These are phyloP conservation scores for Phocoena sinus DNA, from an alignment of 2,113 vertebrate species.

Conservation along the genomic window DNA sequence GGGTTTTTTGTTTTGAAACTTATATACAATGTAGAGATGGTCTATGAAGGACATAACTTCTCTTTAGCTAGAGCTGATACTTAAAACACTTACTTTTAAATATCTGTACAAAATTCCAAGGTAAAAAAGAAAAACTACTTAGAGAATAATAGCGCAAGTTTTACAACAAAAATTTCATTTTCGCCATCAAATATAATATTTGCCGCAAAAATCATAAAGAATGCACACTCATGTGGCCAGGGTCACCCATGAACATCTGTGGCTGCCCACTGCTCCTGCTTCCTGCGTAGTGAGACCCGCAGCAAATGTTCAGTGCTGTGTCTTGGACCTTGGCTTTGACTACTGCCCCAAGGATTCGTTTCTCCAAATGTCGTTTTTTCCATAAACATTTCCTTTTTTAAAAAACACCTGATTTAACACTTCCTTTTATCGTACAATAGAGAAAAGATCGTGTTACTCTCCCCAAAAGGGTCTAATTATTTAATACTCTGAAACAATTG, in stretches of 20 bases:
- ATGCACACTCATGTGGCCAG: no score
- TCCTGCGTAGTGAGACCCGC: neutral
- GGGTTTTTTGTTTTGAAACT: neutral
- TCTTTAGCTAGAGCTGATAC: neutral
- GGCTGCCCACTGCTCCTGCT: neutral
- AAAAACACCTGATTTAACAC: neutral
- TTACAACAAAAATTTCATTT: neutral
- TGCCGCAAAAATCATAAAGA: neutral
- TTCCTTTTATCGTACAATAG: neutral
- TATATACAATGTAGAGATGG: neutral
- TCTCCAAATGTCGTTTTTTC: neutral
- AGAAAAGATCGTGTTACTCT: neutral
- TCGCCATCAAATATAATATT: neutral
- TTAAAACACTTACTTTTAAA: neutral
- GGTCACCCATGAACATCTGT: no score
- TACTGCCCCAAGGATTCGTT: neutral
- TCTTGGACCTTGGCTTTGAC: neutral
- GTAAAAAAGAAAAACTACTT: neutral
- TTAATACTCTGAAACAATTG: neutral
- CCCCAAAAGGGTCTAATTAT: neutral
- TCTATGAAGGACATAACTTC: neutral
- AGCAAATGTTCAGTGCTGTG: rapidly evolving
- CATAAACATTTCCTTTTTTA: neutral
- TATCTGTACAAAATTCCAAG: neutral
- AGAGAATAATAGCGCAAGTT: neutral